Evolutionary conservation across 2,797 vertebrate genomes (phyloP), one percentile per base, ranked within the genome.

Genomic region (Thaleichthys pacificus): DNA sequence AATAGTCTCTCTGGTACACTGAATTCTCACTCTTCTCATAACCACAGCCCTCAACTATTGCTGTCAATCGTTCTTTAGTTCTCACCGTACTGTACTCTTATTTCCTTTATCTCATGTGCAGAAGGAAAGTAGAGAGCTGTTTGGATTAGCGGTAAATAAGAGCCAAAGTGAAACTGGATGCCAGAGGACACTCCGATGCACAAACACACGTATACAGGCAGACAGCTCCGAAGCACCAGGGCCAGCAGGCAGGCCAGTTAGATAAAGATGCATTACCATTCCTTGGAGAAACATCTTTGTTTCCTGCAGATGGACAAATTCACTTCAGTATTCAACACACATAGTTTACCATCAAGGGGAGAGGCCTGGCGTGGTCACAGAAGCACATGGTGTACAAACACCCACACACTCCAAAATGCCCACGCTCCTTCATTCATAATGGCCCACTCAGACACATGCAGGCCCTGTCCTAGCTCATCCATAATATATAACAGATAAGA

Each of bases 401-500:
- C 73, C 35, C 35, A 86, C 69, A 73, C 69, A 42, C 75, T 67
- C 66, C 51, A 80, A 83, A 85, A 79, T 61, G 35, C 58, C 24
- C 21, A 73, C 26, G 57, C 75, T 77, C 78, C 73, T 24, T 74
- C 85, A 88, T 91, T 85, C 65, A 89, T 91, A 81, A 88, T 90
- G 81, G 49, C 51, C 38, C 60, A 77, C 57, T 69, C 71, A 68
- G 66, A 69, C 73, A 49, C 38, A 57, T 30, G 4, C n/a, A 57
- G 9, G 68, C 58, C 2, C 73, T 19, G 63, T 81, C 79, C 79
- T 77, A 62, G 60, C 61, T 56, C 78, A 90, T 93, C 62, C 73
- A 91, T 92, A 87, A 91, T 92, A 83, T 69, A 92, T 90, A 65
- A 69, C 64, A 58, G 56, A 78, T 85, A 82, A 86, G 84, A 76